Evolutionary conservation across 2,888 invertebrate species (phyloP).

Genomic region (Caenorhabditis wallacei): DNA sequence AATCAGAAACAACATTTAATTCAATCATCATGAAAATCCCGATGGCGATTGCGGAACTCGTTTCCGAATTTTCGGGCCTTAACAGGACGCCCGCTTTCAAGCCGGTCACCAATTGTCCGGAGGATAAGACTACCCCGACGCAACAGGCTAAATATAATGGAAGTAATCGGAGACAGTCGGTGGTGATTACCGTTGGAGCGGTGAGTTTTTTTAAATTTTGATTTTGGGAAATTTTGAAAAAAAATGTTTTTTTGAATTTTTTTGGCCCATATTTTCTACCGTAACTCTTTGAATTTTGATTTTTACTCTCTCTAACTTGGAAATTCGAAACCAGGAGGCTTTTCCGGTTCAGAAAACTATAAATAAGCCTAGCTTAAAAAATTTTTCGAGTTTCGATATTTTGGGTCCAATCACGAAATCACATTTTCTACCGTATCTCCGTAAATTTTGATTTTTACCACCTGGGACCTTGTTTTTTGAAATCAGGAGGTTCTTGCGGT

Average conservation of each 20-base stretch:
- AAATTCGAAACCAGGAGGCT: too few species aligned
- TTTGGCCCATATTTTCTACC: background rate
- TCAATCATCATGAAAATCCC: constrained; percentile 49
- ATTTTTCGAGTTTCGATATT: too few species aligned
- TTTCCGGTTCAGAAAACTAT: too few species aligned
- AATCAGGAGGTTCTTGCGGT: too few species aligned
- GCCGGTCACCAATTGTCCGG: constrained; percentile 24
- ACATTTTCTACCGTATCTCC: too few species aligned
- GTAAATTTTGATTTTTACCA: too few species aligned
- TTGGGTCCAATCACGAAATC: too few species aligned
- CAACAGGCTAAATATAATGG: constrained; percentile 19
- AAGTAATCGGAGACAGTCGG: constrained; percentile 15
- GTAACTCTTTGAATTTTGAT: too few species aligned
- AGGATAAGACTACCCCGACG: constrained; percentile 10
- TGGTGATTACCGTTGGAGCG: constrained; percentile 52
- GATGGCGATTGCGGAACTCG: constrained; percentile 43
- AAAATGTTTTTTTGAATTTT: constrained; percentile 1
- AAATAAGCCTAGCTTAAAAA: too few species aligned
- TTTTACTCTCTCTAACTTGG: too few species aligned
- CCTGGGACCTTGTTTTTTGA: too few species aligned
- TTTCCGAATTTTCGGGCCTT: constrained; percentile 48
- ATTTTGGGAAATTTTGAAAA: background rate
- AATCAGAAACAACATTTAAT: background rate
- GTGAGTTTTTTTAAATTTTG: constrained; percentile 25
- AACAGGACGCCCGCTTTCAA: constrained; percentile 53